Percentiles rank a stretch among this genome's conserved stretches.
phyloP scores from a whole-genome alignment of 2,113 vertebrate species.

The Todiramphus saurophagus region DNA sequence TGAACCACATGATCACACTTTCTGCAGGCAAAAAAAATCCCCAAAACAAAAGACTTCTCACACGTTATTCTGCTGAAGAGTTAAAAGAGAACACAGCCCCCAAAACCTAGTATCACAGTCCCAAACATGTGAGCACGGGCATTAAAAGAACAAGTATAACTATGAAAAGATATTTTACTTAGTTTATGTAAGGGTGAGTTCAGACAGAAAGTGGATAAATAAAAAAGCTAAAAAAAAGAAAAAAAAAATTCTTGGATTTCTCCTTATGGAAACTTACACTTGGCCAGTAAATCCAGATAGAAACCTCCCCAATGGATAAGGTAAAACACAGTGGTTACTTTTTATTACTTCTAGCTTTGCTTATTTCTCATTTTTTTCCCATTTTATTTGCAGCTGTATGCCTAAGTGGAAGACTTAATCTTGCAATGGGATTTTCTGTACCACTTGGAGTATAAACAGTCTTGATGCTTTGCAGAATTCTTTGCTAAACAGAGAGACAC shows the following conservation, averaged over 20 bases:
- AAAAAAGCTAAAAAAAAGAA: not conserved
- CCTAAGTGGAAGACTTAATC: not conserved
- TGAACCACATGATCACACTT: not conserved
- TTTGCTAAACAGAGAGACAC: not conserved
- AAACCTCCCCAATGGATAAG: not conserved
- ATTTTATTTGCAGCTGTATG: not conserved
- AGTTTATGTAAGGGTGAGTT: not conserved
- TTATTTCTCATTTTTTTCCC: not conserved
- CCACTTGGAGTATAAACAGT: not conserved
- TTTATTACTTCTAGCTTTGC: not conserved
- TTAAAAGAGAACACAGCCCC: not conserved
- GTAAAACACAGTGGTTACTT: not conserved
- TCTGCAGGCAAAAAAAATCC: not conserved
- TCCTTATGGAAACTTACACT: not conserved
- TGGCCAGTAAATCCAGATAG: not conserved
- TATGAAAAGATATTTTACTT: not conserved
- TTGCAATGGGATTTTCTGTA: not conserved
- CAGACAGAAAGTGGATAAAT: not conserved
- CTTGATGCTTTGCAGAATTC: not conserved
- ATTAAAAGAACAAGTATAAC: not conserved
- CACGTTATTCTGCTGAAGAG: not conserved
- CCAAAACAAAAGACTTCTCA: not conserved
- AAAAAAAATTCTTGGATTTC: fast-evolving
- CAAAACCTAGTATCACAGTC: not conserved
- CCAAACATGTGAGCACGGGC: not conserved